Conservation (phyloP, 2,797 vertebrate genomes). For the Cetoscarus ocellatus region DNA sequence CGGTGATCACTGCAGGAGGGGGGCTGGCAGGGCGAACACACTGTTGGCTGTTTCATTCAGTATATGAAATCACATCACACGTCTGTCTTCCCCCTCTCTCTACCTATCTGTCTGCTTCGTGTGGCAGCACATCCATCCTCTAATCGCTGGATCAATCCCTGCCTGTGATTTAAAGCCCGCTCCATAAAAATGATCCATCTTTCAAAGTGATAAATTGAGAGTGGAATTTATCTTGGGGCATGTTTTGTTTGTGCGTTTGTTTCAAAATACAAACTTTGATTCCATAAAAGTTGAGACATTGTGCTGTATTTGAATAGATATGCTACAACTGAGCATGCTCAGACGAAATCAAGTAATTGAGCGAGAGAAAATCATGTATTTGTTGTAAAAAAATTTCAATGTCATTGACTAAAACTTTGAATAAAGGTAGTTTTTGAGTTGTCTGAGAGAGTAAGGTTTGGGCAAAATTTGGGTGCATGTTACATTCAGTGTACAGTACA, state of each 20-base stretch:
- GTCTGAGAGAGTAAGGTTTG: no score
- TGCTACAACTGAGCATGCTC: no score
- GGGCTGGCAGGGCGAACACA: conserved; percentile 54
- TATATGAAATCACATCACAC: conserved; percentile 62
- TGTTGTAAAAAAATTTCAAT: no score
- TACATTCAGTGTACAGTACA: no score
- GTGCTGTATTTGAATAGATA: no score
- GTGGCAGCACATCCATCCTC: conserved; percentile 47
- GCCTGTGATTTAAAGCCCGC: conserved; percentile 32
- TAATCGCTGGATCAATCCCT: conserved; percentile 26
- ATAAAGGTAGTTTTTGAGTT: no score
- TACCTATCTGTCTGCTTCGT: conserved; percentile 33
- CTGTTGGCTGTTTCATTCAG: conserved; percentile 70
- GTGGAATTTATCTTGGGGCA: not conserved
- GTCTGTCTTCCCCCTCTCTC: conserved; percentile 3
- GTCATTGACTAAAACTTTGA: no score
- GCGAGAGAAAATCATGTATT: no score
- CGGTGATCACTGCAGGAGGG: conserved; percentile 79
- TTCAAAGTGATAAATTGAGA: not conserved
- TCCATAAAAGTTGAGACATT: no score
- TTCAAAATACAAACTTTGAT: no score
- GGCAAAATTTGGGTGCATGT: no score
- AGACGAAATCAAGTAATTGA: no score
- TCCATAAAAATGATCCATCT: not conserved
- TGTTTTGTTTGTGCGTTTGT: not conserved